Evolutionary conservation across 2,888 invertebrate species (phyloP), one percentile per base, ranked within the genome.

Genomic region (Cantharis rustica): DNA sequence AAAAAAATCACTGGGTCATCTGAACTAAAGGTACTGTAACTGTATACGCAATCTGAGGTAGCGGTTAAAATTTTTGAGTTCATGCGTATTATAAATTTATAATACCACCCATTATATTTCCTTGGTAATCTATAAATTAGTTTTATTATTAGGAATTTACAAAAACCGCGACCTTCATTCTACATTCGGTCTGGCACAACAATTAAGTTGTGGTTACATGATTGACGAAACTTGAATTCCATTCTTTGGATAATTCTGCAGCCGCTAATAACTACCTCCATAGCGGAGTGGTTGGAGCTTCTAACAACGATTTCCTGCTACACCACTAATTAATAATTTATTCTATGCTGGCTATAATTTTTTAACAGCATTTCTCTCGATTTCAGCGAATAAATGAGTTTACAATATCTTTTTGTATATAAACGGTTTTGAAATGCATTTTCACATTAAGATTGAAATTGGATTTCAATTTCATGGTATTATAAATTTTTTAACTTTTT

Each of bases 41-140:
- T 75, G 77, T 78, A 70, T 63, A 62, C 73, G 71, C 64, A 78
- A 75, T 78, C 73, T 66, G 31, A 75, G 27, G 17, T 78, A 78
- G 73, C 77, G 77, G 77, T 75, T 69, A 72, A 68, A 70, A 27
- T 72, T 75, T 77, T 72, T 75, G 69, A 75, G 75, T 75, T 75
- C 72, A 72, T 73, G 74, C 72, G 72, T 75, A 75, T 77, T 77
- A 73, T 76, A 73, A 61, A 61, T 69, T 74, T 70, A 68, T 75
- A 69, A 78, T 78, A 68, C 66, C 72, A 69, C 66, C 72, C 68
- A 75, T 78, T 70, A 75, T 68, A 68, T 70, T 68, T 75, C 68
- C 75, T 23, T 68, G 11, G 75, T 71, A 71, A 71, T 74, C 64
- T 15, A 71, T 17, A 68, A 75, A 71, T 71, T 71, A 17, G 68